These are phyloP conservation scores for Epizoanthus scotinus DNA, from an alignment of 92 coral and sea anemone species.

Conservation along the genomic window DNA sequence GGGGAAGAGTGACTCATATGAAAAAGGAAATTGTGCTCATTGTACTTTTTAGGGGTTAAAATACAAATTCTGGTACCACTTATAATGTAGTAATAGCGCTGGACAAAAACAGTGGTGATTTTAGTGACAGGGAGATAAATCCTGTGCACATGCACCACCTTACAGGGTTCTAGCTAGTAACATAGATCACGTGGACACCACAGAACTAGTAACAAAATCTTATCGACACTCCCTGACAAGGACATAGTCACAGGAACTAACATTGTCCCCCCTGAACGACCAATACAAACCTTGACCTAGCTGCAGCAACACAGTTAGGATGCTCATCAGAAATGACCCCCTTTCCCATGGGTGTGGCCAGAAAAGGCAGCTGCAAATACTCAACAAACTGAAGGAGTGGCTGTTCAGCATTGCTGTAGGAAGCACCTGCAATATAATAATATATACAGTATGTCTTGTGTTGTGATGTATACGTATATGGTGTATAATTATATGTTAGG, in stretches of 20 bases:
- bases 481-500: no score
- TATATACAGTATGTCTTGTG: no score
- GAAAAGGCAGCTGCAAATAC: conserved; percentile 77
- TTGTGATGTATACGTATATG: no score
- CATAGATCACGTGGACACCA: not conserved
- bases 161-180: not conserved
- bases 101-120: no score
- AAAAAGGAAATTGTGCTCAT: no score
- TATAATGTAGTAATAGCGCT: no score
- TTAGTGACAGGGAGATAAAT: not conserved
- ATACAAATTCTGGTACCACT: no score
- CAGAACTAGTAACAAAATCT: not conserved
- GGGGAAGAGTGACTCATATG: no score
- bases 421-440: conserved; percentile 68
- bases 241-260: not conserved
- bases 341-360: conserved; percentile 99
- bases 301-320: conserved; percentile 88
- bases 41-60: no score
- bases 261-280: not conserved
- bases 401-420: conserved; percentile 82
- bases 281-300: conserved; percentile 76
- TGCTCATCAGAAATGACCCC: conserved; percentile 97
- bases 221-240: not conserved
- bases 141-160: not conserved
- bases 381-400: conserved; percentile 72